phyloP scores from a whole-genome alignment of 1,140 invertebrate genomes.

The Drosophila mojavensis region DNA sequence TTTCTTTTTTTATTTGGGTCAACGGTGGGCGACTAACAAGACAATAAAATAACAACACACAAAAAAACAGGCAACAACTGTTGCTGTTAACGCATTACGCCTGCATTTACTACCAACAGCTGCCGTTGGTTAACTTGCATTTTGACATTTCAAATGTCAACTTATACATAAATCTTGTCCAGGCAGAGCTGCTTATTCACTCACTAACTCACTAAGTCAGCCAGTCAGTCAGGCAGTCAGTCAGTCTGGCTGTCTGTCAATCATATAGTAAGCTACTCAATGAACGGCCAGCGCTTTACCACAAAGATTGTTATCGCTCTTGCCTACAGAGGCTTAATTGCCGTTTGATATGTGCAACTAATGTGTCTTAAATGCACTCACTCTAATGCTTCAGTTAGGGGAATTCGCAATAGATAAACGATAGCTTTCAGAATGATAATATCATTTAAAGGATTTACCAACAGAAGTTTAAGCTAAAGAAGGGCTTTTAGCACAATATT shows the following conservation, averaged over 20 bases:
- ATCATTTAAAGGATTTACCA: no score
- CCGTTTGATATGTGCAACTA: constrained; percentile 53
- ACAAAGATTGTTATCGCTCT: constrained; percentile 70
- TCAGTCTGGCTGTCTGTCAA: constrained; percentile 10
- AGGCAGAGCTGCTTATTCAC: constrained; percentile 23
- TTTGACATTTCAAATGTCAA: constrained; percentile 78
- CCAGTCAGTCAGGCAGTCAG: constrained; percentile 29
- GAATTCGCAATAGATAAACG: neutral
- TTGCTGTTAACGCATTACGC: constrained; percentile 36
- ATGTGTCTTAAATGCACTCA: constrained; percentile 9
- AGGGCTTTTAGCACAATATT: no score
- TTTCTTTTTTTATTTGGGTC: constrained; percentile 52
- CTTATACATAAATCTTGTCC: constrained; percentile 47
- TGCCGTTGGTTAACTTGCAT: constrained; percentile 49
- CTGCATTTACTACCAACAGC: constrained; percentile 33
- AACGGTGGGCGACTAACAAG: constrained; percentile 74
- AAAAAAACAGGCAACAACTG: constrained; percentile 2
- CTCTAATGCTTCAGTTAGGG: neutral
- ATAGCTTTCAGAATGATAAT: no score
- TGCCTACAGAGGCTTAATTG: constrained; percentile 73
- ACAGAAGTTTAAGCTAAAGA: no score
- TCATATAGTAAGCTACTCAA: constrained; percentile 47
- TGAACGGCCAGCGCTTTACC: constrained; percentile 63
- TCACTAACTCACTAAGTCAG: constrained; percentile 8
- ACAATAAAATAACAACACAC: constrained; percentile 41